Evolutionary conservation across 2,888 invertebrate genomes (phyloP), one percentile per base, ranked within the genome.

Genomic region (Cantharis lateralis): DNA sequence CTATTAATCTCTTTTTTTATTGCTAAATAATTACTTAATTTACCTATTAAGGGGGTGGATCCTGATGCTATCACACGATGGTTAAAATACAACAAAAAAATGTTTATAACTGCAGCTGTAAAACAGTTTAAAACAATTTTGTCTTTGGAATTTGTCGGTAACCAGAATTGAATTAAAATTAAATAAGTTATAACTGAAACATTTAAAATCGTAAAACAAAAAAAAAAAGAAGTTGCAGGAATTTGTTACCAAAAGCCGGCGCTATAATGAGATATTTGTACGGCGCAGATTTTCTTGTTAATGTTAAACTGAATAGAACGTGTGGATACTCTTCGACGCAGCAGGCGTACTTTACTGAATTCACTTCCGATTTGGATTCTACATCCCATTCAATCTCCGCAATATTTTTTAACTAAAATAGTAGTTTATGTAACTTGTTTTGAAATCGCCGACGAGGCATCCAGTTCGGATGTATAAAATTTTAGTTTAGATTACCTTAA

Each of bases 91-190:
- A 93, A 88, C 70, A 93, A 88, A 83, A 92, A 92, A 15, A 92
- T 85, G 13, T 90, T 89, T 62, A 92, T 90, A 68, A 93, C 89
- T 0, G 93, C 83, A 11, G 91, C 89, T 11, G 91, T 90, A 71
- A 91, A 88, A 7, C 91, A 91, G 80, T 91, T 92, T 15, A 93
- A 84, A n/a, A 91, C 86, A 16, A 93, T 89, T 85, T 93, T 93
- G 84, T 93, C 93, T 20, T 91, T 91, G 81, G 92, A 90, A 81
- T 91, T 90, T 0, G 93, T 92, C 0, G 93, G 93, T 68, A 93
- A 83, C 92, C 92, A 92, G 84, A 93, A 94, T 1, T 89, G 89
- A 11, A 91, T 86, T 68, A 93, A 86, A 0, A 91, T 91, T 83
- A 93, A 66, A n/a, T 74, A 66, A 3, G 74, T 72, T 5, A 70